Percentiles rank a stretch among this genome's conserved stretches.
Evolutionary conservation across 1,140 invertebrate species (phyloP).

Genomic region (Streblospio benedicti): DNA sequence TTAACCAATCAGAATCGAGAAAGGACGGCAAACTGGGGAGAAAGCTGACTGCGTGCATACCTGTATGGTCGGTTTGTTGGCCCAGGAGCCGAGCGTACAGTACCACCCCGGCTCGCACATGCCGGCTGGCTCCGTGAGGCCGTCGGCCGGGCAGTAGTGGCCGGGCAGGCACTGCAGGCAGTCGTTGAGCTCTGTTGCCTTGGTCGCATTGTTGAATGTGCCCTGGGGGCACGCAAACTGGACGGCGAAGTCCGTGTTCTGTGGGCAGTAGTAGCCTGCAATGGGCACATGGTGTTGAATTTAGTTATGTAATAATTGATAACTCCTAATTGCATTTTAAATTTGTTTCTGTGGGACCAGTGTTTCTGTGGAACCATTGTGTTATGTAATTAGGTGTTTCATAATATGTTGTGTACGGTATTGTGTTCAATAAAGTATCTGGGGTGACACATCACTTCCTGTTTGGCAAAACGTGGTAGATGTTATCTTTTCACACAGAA

Average conservation of each 20-base stretch:
- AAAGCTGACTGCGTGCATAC: too few species aligned
- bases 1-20: too few species aligned
- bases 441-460: too few species aligned
- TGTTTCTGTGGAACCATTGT: too few species aligned
- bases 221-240: constrained; percentile 40
- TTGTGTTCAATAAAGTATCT: too few species aligned
- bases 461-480: too few species aligned
- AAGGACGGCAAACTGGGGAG: too few species aligned
- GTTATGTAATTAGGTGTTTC: too few species aligned
- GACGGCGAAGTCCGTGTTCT: constrained; percentile 31
- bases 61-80: constrained; percentile 27
- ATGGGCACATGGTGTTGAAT: constrained; percentile 7
- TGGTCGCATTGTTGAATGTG: constrained; percentile 34
- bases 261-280: constrained; percentile 37
- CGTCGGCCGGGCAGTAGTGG: constrained; percentile 31
- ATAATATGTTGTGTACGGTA: too few species aligned
- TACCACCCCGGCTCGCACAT: constrained; percentile 37
- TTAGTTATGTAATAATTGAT: constrained; percentile 7
- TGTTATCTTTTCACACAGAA: too few species aligned
- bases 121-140: constrained; percentile 29
- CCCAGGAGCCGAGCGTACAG: constrained; percentile 36
- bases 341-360: too few species aligned
- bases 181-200: constrained; percentile 20
- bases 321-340: background rate
- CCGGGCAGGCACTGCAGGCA: constrained; percentile 36